These are phyloP conservation scores for Cheilosia pagana DNA, from an alignment of 2,888 invertebrate species.

Conservation along the genomic window DNA sequence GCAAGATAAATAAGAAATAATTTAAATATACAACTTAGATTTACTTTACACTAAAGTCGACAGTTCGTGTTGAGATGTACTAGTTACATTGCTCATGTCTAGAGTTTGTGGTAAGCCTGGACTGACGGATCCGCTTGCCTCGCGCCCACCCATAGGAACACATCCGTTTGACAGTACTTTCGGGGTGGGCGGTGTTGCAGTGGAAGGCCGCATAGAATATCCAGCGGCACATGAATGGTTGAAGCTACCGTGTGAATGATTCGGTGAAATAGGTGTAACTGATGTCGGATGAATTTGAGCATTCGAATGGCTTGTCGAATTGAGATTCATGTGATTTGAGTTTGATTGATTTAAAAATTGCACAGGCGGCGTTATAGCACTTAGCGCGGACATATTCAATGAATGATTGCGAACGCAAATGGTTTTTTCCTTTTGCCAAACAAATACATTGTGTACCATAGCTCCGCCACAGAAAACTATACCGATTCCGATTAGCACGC, in stretches of 20 bases:
- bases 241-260: slow-evolving; percentile 83
- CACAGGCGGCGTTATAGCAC: slow-evolving; percentile 68
- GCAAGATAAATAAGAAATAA: slow-evolving; percentile 54
- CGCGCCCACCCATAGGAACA: slow-evolving; percentile 77
- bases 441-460: slow-evolving; percentile 96
- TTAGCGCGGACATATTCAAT: slow-evolving; percentile 66
- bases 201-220: slow-evolving; percentile 81
- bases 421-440: slow-evolving; percentile 96
- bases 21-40: slow-evolving; percentile 27
- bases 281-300: slow-evolving; percentile 81
- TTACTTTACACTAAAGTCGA: slow-evolving; percentile 87
- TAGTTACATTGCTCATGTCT: slow-evolving; percentile 87
- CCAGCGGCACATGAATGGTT: slow-evolving; percentile 80
- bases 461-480: slow-evolving; percentile 96
- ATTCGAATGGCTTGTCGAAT: slow-evolving; percentile 76
- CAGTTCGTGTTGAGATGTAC: slow-evolving; percentile 87
- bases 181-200: slow-evolving; percentile 83
- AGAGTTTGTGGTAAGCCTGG: slow-evolving; percentile 86
- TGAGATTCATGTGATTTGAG: slow-evolving; percentile 68
- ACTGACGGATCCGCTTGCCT: slow-evolving; percentile 86
- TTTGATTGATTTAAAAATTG: slow-evolving; percentile 58
- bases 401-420: slow-evolving; percentile 87
- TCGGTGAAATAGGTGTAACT: slow-evolving; percentile 83
- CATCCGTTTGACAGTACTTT: slow-evolving; percentile 78
- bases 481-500: slow-evolving; percentile 94